Conservation (phyloP, 1,140 invertebrate species). For the Patella vulgata region DNA sequence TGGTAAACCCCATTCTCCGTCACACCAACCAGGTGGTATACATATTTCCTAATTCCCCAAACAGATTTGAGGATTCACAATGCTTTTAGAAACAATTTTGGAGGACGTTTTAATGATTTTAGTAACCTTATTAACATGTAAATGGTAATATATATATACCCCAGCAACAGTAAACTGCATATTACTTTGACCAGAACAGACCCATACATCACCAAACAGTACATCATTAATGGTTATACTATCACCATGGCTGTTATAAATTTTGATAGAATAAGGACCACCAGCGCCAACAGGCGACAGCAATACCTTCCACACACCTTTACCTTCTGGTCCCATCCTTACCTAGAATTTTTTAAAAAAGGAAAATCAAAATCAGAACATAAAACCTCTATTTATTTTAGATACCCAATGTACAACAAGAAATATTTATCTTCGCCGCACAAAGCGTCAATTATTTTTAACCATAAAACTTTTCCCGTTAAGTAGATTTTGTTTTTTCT, state of each 20-base stretch:
- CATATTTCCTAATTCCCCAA: slow-evolving; percentile 2
- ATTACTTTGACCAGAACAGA: slow-evolving; percentile 63
- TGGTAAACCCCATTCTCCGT: background rate
- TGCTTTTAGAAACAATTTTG: background rate
- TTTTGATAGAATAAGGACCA: slow-evolving; percentile 34
- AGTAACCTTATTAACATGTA: background rate
- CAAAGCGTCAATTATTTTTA: no score
- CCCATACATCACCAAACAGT: slow-evolving; percentile 62
- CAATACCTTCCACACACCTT: slow-evolving; percentile 27
- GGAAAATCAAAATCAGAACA: no score
- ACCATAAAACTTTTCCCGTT: no score
- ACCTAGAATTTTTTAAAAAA: no score
- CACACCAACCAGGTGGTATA: background rate
- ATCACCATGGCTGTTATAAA: slow-evolving; percentile 24
- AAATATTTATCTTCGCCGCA: no score
- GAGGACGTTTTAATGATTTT: no score
- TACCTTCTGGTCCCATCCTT: slow-evolving; percentile 3
- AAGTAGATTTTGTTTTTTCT: no score
- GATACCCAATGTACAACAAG: no score
- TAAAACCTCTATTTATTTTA: no score
- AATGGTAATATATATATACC: slow-evolving; percentile 21
- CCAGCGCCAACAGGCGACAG: slow-evolving; percentile 20
- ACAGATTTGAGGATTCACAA: background rate
- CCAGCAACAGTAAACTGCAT: slow-evolving; percentile 50
- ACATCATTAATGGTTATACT: slow-evolving; percentile 46